phyloP scores from a whole-genome alignment of 2,797 vertebrate species.

The Aphelocoma californica region DNA sequence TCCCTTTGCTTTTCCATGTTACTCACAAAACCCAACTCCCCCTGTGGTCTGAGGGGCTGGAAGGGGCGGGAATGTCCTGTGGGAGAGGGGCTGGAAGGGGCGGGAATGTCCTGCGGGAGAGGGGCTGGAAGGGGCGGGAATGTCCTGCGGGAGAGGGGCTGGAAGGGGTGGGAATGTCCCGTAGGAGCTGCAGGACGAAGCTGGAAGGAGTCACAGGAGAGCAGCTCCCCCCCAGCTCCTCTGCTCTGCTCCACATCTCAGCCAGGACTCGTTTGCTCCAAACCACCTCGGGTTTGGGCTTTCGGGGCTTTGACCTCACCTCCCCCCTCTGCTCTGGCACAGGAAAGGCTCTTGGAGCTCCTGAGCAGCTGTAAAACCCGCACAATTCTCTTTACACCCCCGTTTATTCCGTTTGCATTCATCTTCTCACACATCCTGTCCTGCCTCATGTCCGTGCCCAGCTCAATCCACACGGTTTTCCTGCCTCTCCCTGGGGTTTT shows the following conservation, averaged over 20 bases:
- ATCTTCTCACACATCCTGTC: background rate
- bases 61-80: background rate
- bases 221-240: background rate
- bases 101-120: background rate
- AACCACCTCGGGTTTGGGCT: background rate
- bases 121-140: background rate
- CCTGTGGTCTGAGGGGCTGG: accelerated
- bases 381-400: background rate
- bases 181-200: background rate
- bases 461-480: background rate
- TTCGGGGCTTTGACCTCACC: background rate
- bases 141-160: background rate
- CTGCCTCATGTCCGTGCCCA: background rate
- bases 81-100: background rate
- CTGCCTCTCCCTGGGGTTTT: background rate
- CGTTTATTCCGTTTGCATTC: background rate
- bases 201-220: background rate
- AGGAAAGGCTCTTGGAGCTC: background rate
- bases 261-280: background rate
- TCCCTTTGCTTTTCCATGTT: background rate
- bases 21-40: accelerated
- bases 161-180: background rate
- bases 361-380: accelerated
- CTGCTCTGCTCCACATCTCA: background rate
- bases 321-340: background rate